Evolutionary conservation across 2,888 invertebrate species (phyloP), one percentile per base, ranked within the genome.

Genomic region (Leucoma salicis): DNA sequence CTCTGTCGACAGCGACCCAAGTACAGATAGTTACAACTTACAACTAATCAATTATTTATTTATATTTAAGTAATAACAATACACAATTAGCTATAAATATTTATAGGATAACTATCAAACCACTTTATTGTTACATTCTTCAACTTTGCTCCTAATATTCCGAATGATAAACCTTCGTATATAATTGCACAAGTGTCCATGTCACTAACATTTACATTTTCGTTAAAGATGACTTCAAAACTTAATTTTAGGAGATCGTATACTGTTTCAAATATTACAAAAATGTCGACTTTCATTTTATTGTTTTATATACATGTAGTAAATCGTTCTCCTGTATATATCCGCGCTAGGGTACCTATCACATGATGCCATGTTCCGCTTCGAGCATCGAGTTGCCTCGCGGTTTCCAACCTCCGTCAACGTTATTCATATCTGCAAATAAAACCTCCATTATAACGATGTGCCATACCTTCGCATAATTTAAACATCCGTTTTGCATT

Each of bases 21-120:
- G 78, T 82, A 78, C 82, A 82, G 82, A 82, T 86, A 84, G 80
- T 84, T 85, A 83, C 82, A 84, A 74, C 86, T 89, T 88, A 88
- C 78, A 80, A 87, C 86, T 88, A 88, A 75, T 87, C 79, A 88
- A 87, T 88, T 87, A 84, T 84, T 84, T 86, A 84, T 86, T 88
- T 88, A 87, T 88, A 86, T 86, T 85, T 88, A 88, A 83, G 85
- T 86, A 82, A 85, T 89, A 89, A 89, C 89, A 89, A 88, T 89
- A 89, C 88, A 89, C 89, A 88, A 86, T 89, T 89, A 88, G 88
- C 89, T 89, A 89, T 89, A 89, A 89, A 89, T 89, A 89, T 88
- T 84, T 88, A 88, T 89, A 89, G 73, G 87, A 83, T 86, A 85
- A 86, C 87, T 87, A 87, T 88, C 78, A 86, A 89, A 87, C 85